Evolutionary conservation across 2,888 invertebrate genomes (phyloP).

Genomic region (Meta bourneti): DNA sequence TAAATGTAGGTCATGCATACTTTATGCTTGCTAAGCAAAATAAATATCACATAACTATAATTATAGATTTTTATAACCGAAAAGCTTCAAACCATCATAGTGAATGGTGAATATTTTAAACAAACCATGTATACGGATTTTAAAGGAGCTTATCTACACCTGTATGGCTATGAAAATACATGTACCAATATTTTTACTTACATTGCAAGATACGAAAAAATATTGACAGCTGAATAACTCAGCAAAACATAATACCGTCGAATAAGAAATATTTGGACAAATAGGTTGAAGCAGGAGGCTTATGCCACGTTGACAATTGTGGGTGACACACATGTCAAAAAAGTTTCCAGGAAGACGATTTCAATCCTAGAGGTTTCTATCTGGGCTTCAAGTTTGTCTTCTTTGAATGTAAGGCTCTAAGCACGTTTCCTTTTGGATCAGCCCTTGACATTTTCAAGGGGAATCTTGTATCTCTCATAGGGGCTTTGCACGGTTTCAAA

Average conservation of each 20-base stretch:
- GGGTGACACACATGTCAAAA: conserved; percentile 70
- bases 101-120: too few species aligned
- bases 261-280: conserved; percentile 71
- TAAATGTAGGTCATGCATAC: too few species aligned
- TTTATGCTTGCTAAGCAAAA: too few species aligned
- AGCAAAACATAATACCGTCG: conserved; percentile 65
- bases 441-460: conserved; percentile 44
- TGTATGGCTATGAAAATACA: too few species aligned
- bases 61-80: too few species aligned
- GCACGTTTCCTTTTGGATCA: conserved; percentile 52
- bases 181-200: background rate
- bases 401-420: conserved; percentile 33
- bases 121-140: too few species aligned
- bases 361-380: conserved; percentile 61
- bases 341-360: conserved; percentile 57
- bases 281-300: conserved; percentile 55
- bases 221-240: conserved; percentile 62
- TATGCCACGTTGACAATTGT: conserved; percentile 67
- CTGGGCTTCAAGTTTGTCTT: conserved; percentile 59
- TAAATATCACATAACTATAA: too few species aligned
- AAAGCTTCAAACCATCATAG: too few species aligned
- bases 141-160: too few species aligned
- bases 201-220: conserved; percentile 17
- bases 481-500: conserved; percentile 1
- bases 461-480: background rate